Percentiles rank a stretch among this genome's conserved stretches.
phyloP scores from a whole-genome alignment of 2,113 vertebrate species.

The Chunga burmeisteri region DNA sequence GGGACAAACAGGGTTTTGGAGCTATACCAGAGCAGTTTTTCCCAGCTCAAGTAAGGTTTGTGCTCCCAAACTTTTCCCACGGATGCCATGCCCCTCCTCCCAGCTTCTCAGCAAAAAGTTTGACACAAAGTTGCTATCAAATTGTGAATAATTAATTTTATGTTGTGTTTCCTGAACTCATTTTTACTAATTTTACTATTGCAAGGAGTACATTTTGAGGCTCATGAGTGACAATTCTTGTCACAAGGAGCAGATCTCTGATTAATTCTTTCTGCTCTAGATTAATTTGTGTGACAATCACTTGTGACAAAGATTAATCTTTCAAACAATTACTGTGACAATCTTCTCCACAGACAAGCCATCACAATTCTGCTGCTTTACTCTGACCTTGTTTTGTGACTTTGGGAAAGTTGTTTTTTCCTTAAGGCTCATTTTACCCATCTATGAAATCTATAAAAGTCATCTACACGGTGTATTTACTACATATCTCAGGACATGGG shows the following conservation, averaged over 20 bases:
- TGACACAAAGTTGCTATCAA: not conserved
- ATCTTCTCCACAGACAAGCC: not conserved
- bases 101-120: not conserved
- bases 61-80: not conserved
- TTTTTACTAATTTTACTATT: conserved; percentile 13
- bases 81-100: not conserved
- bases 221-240: conserved; percentile 38
- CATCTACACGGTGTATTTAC: not conserved
- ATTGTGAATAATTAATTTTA: not conserved
- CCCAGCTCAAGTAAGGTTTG: not conserved
- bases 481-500: not conserved
- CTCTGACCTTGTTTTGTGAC: conserved; percentile 40
- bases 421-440: not conserved
- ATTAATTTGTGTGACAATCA: conserved; percentile 48
- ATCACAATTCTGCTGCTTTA: not conserved
- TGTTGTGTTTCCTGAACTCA: not conserved
- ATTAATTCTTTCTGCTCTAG: conserved; percentile 35
- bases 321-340: conserved; percentile 32
- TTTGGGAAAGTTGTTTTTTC: conserved; percentile 2
- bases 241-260: conserved; percentile 32
- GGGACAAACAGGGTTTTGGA: not conserved
- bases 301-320: conserved; percentile 57
- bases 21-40: not conserved
- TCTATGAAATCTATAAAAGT: not conserved
- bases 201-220: not conserved